Evolutionary conservation across 2,888 invertebrate species (phyloP).

Genomic region (Tuberolachnus salignus): DNA sequence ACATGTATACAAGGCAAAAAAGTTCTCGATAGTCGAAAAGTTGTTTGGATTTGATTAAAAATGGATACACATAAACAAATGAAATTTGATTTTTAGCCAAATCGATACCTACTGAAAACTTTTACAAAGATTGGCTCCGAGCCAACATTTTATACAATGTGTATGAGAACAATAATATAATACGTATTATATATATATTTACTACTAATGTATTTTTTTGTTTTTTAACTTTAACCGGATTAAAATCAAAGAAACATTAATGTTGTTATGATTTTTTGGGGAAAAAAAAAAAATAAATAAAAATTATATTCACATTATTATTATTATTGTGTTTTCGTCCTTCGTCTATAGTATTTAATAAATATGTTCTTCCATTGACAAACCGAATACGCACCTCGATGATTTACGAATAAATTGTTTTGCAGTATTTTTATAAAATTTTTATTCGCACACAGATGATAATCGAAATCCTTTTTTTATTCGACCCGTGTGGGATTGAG

Average conservation of each 20-base stretch:
- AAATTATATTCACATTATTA: too few relatives aligned
- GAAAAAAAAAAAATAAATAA: too few relatives aligned
- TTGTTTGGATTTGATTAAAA: background rate
- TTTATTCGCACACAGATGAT: too few relatives aligned
- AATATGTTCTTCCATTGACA: too few relatives aligned
- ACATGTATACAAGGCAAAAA: too few relatives aligned
- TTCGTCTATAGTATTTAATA: too few relatives aligned
- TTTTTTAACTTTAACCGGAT: background rate
- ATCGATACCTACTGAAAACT: conserved; percentile 40
- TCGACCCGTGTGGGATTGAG: too few relatives aligned
- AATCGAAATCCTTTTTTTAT: too few relatives aligned
- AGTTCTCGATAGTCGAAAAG: background rate
- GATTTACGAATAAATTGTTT: too few relatives aligned
- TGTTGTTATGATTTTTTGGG: too few relatives aligned
- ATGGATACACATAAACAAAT: conserved; percentile 32
- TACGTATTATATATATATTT: conserved; percentile 1
- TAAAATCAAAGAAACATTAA: background rate
- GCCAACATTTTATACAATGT: conserved; percentile 21
- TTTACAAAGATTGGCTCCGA: conserved; percentile 18
- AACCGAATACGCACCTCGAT: too few relatives aligned
- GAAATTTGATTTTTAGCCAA: conserved; percentile 48
- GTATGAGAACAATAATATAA: background rate
- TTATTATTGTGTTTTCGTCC: background rate
- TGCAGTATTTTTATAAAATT: too few relatives aligned
- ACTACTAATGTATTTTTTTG: background rate